phyloP scores from a whole-genome alignment of 2,113 vertebrate species.

The Psittacus erithacus region DNA sequence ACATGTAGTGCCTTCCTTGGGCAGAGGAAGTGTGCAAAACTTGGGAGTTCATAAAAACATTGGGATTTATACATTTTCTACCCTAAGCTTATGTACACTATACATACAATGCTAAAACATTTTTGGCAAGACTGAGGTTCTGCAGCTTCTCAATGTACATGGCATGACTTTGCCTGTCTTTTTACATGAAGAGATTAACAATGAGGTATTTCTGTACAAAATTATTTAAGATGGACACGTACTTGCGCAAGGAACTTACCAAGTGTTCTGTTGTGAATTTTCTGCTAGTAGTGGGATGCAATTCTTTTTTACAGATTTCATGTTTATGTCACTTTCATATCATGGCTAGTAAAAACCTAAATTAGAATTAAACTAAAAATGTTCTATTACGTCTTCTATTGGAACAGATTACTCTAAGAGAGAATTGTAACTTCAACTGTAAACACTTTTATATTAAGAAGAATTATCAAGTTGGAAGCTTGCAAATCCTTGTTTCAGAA shows the following conservation, averaged over 20 bases:
- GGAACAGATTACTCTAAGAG: not conserved
- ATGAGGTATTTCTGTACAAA: not conserved
- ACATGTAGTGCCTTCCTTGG: accelerated
- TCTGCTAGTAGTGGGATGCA: not conserved
- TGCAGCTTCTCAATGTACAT: not conserved
- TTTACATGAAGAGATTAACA: not conserved
- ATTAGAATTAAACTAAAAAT: not conserved
- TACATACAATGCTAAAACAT: not conserved
- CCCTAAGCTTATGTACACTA: not conserved
- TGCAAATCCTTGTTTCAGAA: not conserved
- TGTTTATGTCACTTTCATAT: not conserved
- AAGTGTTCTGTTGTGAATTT: not conserved
- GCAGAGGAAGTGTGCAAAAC: not conserved
- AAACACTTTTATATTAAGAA: not conserved
- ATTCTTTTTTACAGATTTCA: not conserved
- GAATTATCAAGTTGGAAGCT: not conserved
- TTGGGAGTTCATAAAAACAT: not conserved
- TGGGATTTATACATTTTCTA: not conserved
- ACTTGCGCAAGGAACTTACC: not conserved
- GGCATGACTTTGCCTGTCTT: not conserved
- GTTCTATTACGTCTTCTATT: not conserved
- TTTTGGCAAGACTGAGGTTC: not conserved
- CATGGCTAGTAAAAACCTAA: not conserved
- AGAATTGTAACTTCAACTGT: not conserved
- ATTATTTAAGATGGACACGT: not conserved